Evolutionary conservation across 2,113 vertebrate genomes (phyloP).

Genomic region (Anarhynchus alexandrinus): DNA sequence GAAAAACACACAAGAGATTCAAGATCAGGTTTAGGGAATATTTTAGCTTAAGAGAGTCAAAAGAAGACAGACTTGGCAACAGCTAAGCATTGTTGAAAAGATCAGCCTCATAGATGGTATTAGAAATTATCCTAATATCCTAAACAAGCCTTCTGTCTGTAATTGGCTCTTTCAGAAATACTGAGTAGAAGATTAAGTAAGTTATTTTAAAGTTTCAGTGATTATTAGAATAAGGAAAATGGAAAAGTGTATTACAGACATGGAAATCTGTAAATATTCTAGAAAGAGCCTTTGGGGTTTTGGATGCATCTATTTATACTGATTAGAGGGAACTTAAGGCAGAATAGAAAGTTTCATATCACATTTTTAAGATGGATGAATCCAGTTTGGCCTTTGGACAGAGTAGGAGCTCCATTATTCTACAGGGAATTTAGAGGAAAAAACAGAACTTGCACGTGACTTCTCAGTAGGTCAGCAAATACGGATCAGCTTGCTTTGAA

Average conservation of each 20-base stretch:
- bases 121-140: not conserved
- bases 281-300: not conserved
- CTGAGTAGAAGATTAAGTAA: not conserved
- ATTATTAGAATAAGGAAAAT: not conserved
- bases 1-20: not conserved
- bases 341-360: not conserved
- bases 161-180: not conserved
- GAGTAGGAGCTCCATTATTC: not conserved
- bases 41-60: not conserved
- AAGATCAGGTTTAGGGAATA: not conserved
- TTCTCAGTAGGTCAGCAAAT: not conserved
- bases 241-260: not conserved
- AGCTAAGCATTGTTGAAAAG: not conserved
- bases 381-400: not conserved
- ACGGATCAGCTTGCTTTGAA: not conserved
- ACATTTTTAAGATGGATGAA: not conserved
- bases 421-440: not conserved
- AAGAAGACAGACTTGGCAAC: not conserved
- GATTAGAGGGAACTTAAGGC: not conserved
- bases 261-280: not conserved
- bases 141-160: not conserved
- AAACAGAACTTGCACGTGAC: rapidly evolving
- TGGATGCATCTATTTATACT: not conserved
- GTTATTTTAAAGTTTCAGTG: not conserved
- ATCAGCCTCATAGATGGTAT: rapidly evolving